Evolutionary conservation across 2,797 vertebrate genomes (phyloP).

Genomic region (Tragopan temminckii): DNA sequence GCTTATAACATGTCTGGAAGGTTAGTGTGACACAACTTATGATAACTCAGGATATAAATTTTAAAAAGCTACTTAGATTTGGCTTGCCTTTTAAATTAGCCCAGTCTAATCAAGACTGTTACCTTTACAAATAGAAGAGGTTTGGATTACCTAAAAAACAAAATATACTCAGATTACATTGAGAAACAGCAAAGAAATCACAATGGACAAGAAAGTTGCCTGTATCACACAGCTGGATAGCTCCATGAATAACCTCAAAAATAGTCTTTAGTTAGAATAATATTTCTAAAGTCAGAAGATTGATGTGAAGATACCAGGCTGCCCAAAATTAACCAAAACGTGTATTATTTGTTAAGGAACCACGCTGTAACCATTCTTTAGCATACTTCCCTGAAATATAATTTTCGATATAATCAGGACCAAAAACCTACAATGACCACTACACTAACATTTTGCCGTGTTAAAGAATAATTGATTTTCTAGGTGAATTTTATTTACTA

Average conservation of each 20-base stretch:
- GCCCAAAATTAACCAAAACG: not conserved
- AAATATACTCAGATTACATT: not conserved
- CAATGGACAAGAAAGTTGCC: not conserved
- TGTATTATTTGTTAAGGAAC: not conserved
- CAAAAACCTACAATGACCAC: not conserved
- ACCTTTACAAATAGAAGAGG: not conserved
- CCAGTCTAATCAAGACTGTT: not conserved
- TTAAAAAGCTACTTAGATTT: not conserved
- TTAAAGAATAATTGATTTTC: not conserved
- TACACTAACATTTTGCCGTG: not conserved
- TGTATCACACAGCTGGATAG: not conserved
- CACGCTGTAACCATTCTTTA: not conserved
- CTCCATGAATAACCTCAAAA: not conserved
- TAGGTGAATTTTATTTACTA: slow-evolving; percentile 4
- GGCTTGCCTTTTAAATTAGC: not conserved
- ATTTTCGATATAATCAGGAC: not conserved
- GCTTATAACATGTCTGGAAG: not conserved
- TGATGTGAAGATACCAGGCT: not conserved
- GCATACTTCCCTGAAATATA: not conserved
- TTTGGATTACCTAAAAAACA: not conserved
- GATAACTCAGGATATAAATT: not conserved
- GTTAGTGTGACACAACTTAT: not conserved
- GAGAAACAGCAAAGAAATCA: not conserved
- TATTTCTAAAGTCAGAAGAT: not conserved
- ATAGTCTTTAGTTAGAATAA: not conserved